Base-by-base conservation (phyloP, 2,888 invertebrate species). In the Cosmia trapezina region DNA sequence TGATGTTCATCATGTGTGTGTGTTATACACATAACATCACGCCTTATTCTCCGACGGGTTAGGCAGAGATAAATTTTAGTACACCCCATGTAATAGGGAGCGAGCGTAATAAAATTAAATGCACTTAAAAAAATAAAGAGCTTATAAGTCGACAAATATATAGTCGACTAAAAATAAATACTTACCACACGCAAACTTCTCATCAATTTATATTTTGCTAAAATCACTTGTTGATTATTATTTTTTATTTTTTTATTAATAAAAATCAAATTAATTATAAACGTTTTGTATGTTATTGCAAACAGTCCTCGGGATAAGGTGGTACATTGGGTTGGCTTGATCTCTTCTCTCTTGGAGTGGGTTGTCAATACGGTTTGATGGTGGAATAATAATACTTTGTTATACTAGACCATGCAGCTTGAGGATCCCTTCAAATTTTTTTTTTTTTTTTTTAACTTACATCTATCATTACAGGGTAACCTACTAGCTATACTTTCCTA, bases 271-370 rank as follows among this genome's bases (percentile, higher is more conserved):
- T 33, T 1, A 47, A 41, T 81, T 74, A n/a, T 53, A 66, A 76
- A 70, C 41, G 59, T 80, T 70, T 84, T 84, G 73, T 80, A 81
- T 85, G 79, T 83, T 80, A 79, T 82, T 86, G 83, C 88, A 86
- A 85, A 68, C 82, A 81, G 78, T 76, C 75, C 9, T 76, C 70
- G 66, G 70, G 53, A 60, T 81, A 83, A 73, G 81, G 71, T 73
- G 86, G 81, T 78, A 79, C 76, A 72, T 75, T 71, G 56, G 66
- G 14, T 70, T 82, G 12, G 69, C 61, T 72, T 84, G 28, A 12
- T 76, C 37, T 77, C 41, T 67, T 56, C 37, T 75, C 61, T 12
- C 22, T 11, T 22, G 56, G 65, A 22, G 9, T 57, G 47, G 70
- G 8, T 73, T 72, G n/a, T 41, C 49, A 76, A 28, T 28, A 43